Conservation (phyloP, 37 sponge, comb jelly and placozoan genomes). For the Tethya wilhelma region DNA sequence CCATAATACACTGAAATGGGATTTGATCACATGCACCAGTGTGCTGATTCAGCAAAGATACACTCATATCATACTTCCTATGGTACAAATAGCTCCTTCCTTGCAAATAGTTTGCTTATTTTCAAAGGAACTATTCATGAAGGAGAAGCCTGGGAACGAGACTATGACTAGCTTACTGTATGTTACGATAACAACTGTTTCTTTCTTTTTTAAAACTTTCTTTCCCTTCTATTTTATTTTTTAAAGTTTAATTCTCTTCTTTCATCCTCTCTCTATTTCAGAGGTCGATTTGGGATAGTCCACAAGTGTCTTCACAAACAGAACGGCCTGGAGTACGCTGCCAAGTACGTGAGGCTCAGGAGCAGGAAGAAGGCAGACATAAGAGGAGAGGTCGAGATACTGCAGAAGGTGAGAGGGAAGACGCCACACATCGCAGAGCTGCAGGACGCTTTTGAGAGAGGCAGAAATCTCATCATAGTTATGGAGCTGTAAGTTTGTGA, state of each 20-base stretch:
- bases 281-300: constrained; percentile 70
- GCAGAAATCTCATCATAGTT: constrained; percentile 44
- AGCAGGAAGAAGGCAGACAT: constrained; percentile 25
- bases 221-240: background rate
- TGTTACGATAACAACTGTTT: background rate
- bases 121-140: no score
- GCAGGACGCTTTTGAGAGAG: constrained; percentile 48
- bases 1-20: no score
- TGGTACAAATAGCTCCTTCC: no score
- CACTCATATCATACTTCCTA: no score
- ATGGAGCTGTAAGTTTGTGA: constrained; percentile 64
- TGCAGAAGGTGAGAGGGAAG: constrained; percentile 20
- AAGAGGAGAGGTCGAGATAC: constrained; percentile 47
- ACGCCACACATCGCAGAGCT: constrained; percentile 65
- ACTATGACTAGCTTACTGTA: no score
- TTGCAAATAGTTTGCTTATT: no score
- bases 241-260: background rate
- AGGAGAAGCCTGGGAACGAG: no score
- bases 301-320: constrained; percentile 53
- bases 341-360: constrained; percentile 61
- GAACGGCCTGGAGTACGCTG: constrained; percentile 24
- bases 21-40: no score
- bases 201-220: no score
- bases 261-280: background rate
- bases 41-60: no score